phyloP scores from a whole-genome alignment of 2,888 invertebrate species.

The Erpobdella octoculata region DNA sequence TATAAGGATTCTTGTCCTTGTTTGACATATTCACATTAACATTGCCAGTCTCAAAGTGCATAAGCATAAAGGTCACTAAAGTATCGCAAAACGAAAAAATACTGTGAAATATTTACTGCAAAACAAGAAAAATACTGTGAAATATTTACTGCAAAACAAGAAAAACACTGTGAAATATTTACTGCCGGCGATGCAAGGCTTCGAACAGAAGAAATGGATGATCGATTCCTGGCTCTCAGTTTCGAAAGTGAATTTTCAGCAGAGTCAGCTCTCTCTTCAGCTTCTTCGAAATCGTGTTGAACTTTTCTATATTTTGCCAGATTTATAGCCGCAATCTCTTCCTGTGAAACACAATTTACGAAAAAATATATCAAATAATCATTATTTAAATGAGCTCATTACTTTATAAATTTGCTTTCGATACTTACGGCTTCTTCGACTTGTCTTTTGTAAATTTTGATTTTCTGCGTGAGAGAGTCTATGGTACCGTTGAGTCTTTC shows the following conservation, averaged over 20 bases:
- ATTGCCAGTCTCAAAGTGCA: too few relatives aligned
- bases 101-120: background rate
- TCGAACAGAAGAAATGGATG: constrained; percentile 44
- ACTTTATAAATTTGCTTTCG: background rate
- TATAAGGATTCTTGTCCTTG: too few relatives aligned
- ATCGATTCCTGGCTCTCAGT: constrained; percentile 52
- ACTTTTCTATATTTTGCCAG: constrained; percentile 56
- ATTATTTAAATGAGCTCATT: background rate
- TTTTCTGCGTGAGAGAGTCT: constrained; percentile 25
- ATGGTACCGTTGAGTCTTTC: constrained; percentile 8
- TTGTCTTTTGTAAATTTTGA: constrained; percentile 76
- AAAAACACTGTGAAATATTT: background rate
- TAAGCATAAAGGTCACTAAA: too few relatives aligned
- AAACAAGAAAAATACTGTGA: background rate
- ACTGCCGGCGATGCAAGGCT: constrained; percentile 27
- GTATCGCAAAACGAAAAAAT: too few relatives aligned
- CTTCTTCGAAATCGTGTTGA: constrained; percentile 55
- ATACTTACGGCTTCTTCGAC: constrained; percentile 81
- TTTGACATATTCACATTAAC: too few relatives aligned
- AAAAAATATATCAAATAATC: background rate
- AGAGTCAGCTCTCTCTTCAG: constrained; percentile 55
- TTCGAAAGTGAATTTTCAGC: constrained; percentile 54
- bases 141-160: background rate
- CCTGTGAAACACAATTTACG: constrained; percentile 40
- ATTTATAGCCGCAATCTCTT: constrained; percentile 55